Evolutionary conservation across 1,140 invertebrate species (phyloP), one percentile per base, ranked within the genome.

Genomic region (Brachionus rubens): DNA sequence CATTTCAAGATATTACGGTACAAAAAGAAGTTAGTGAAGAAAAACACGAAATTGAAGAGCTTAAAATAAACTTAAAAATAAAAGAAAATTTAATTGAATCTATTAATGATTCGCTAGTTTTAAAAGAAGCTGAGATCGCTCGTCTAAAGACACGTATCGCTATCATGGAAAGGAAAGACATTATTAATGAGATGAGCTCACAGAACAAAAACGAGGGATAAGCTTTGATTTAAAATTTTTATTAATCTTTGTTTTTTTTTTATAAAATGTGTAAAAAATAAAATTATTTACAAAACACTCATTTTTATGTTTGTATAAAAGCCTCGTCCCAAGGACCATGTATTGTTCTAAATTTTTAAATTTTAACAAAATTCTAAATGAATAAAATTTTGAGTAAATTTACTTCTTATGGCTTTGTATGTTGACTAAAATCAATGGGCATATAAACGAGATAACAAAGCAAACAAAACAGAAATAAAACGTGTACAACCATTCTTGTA

Each of bases 351-450:
- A 26, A 68, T 40, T 50, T 0, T 1, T 4, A 72, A 50, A 72
- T 21, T 36, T 52, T 48, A 28, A 16, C 6, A 50, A 72, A 30
- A 54, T 24, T 16, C 2, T 1, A 19, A 33, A 78, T 59, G 54
- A 75, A 12, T 46, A 81, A 81, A 80, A 16, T 9, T 7, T n/a
- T n/a, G n/a, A n/a, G n/a, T n/a, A n/a, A n/a, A n/a, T n/a, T 59
- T 79, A 86, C 83, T 93, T 90, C 86, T 96, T 96, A 80, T 90
- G 90, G 50, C 87, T 89, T 80, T 96, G 92, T 83, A 91, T 90
- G 68, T 82, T 85, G 0, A 93, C 88, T 84, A 94, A 92, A 84
- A 89, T 89, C 6, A 88, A 80, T 4, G 94, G 93, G 83, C 91
- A 95, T 50, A 86, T 40, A 65, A 87, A 81, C 19, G 85, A 83